Evolutionary conservation across 2,888 invertebrate genomes (phyloP), one percentile per base, ranked within the genome.

Genomic region (Hedya salicella): DNA sequence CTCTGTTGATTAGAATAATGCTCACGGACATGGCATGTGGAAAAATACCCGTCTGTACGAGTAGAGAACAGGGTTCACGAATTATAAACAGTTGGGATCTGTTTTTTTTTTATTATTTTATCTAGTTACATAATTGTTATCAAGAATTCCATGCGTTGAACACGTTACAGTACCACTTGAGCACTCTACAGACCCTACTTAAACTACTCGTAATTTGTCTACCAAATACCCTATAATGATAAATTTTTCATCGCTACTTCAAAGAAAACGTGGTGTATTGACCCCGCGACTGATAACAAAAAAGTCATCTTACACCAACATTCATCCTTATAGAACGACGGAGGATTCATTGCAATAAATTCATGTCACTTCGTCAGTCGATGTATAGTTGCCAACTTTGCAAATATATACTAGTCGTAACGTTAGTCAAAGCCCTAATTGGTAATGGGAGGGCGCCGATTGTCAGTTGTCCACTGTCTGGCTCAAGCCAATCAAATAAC

Each of bases 1-100:
- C 70, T 76, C 44, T 71, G 74, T 71, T 75, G 73, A n/a, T 76
- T 78, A 78, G 76, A 73, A 70, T 63, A 72, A 77, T 73, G 74
- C 71, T 72, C 74, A 73, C 75, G 73, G 74, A 71, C 73, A 73
- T 72, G 64, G 75, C 76, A 80, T 71, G 76, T 77, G 80, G 77
- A 82, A 82, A 80, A 82, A 82, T 78, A 73, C 62, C 71, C 73
- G 74, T 77, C 3, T 25, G 3, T 25, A 70, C 76, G 72, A 75
- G 70, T 76, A 76, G n/a, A n/a, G n/a, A n/a, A n/a, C n/a, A n/a
- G n/a, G n/a, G n/a, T n/a, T n/a, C n/a, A n/a, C n/a, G n/a, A n/a
- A n/a, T n/a, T n/a, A n/a, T n/a, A n/a, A n/a, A n/a, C n/a, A n/a
- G n/a, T n/a, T n/a, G n/a, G n/a, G n/a, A n/a, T n/a, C n/a, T n/a